Evolutionary conservation across 2,113 vertebrate genomes (phyloP), one percentile per base, ranked within the genome.

Genomic region (Rhea pennata): DNA sequence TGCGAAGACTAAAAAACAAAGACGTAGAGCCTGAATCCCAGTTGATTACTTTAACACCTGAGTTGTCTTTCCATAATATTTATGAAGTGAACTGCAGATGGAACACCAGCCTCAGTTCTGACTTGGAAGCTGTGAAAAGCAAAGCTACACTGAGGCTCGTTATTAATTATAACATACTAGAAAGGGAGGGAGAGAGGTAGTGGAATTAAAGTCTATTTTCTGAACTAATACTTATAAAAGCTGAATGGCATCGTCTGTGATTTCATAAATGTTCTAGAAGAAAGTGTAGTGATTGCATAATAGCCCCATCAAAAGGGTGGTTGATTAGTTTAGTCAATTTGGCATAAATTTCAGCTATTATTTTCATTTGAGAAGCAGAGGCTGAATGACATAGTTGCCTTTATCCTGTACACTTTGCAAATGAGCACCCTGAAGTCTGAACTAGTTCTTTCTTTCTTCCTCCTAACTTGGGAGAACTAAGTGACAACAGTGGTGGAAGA

Each of bases 241-340:
- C 61, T 90, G 85, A 61, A 76, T 93, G 84, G 40, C 78, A 71
- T 95, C 39, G 2, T 85, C 73, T 94, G 89, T 97, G 95, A 97
- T 98, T 98, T 98, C 95, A 96, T 97, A 97, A 98, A 96, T 93
- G 95, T 83, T 94, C 96, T 81, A 80, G 67, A 97, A 97, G 93
- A 97, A 97, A 96, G 69, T 90, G 56, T 93, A 95, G 88, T 97
- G 95, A 97, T 97, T 98, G 81, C 86, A 91, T 96, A 97, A 96
- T 97, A 97, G 73, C 48, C 65, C 87, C 64, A 93, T 95, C 94
- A 96, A 97, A 97, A 87, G 62, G 66, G 27, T 84, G 67, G 86
- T 91, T 97, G 96, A 97, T 98, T 97, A 96, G 91, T 97, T 97
- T 95, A 96, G 87, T 96, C 90, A 79, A 77, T 96, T 97, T 96